Evolutionary conservation across 2,888 invertebrate genomes (phyloP).

Genomic region (Leptopterna dolabrata): DNA sequence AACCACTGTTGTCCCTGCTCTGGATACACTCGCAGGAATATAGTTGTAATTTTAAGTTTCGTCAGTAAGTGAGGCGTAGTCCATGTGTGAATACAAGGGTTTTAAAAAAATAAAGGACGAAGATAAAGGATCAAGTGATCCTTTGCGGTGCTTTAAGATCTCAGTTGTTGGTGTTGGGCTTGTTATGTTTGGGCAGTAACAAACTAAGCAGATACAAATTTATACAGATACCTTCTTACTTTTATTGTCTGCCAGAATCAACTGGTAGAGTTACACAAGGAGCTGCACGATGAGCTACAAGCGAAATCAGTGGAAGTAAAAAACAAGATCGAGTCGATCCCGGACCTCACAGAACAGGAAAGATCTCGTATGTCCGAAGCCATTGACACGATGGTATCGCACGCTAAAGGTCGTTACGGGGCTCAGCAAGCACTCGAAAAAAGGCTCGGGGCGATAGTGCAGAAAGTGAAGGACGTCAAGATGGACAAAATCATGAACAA

Average conservation of each 20-base stretch:
- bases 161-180: no score
- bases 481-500: neutral
- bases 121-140: no score
- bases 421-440: neutral
- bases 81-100: no score
- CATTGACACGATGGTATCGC: neutral
- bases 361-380: neutral
- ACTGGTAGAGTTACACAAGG: conserved; percentile 15
- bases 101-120: no score
- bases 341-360: neutral
- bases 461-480: conserved; percentile 7
- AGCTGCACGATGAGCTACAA: neutral
- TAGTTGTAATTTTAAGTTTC: no score
- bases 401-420: neutral
- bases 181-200: no score
- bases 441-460: neutral
- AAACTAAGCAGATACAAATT: no score
- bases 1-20: no score
- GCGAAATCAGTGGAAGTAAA: neutral
- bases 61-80: no score
- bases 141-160: no score
- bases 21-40: no score
- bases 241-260: neutral
- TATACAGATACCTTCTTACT: neutral
- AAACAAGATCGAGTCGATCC: neutral